These are phyloP conservation scores for Formica selysi DNA, from an alignment of 1,140 invertebrate genomes.

Conservation along the genomic window DNA sequence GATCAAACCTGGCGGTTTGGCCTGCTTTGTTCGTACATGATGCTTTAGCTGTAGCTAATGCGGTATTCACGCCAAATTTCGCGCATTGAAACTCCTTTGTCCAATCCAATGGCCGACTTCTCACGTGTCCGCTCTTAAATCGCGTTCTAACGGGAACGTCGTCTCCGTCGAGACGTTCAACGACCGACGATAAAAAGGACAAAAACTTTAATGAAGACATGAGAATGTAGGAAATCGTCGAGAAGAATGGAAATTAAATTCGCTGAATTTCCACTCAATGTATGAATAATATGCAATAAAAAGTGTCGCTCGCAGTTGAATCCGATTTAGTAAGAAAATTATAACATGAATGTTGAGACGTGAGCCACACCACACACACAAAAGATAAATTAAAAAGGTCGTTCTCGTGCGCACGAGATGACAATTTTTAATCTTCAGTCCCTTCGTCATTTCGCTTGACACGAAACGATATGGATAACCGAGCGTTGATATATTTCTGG, in stretches of 20 bases:
- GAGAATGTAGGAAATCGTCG: neutral
- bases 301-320: neutral
- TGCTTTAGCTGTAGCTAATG: slow-evolving; percentile 56
- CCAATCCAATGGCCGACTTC: slow-evolving; percentile 40
- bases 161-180: slow-evolving; percentile 23
- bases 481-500: slow-evolving; percentile 11
- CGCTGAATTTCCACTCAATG: neutral
- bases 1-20: slow-evolving; percentile 8
- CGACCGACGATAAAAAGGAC: slow-evolving; percentile 2
- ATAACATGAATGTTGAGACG: neutral
- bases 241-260: slow-evolving; percentile 2
- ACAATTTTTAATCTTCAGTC: slow-evolving; percentile 24
- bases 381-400: neutral
- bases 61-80: slow-evolving; percentile 50
- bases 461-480: neutral
- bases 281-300: neutral
- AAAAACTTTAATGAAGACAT: slow-evolving; percentile 40
- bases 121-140: slow-evolving; percentile 45
- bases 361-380: neutral
- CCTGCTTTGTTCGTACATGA: neutral
- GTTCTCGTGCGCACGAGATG: slow-evolving; percentile 13
- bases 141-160: slow-evolving; percentile 39
- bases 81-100: slow-evolving; percentile 47
- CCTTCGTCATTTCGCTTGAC: neutral
- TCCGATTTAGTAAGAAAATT: slow-evolving; percentile 28